Conservation (phyloP, 2,113 vertebrate species). For the Gambusia affinis region DNA sequence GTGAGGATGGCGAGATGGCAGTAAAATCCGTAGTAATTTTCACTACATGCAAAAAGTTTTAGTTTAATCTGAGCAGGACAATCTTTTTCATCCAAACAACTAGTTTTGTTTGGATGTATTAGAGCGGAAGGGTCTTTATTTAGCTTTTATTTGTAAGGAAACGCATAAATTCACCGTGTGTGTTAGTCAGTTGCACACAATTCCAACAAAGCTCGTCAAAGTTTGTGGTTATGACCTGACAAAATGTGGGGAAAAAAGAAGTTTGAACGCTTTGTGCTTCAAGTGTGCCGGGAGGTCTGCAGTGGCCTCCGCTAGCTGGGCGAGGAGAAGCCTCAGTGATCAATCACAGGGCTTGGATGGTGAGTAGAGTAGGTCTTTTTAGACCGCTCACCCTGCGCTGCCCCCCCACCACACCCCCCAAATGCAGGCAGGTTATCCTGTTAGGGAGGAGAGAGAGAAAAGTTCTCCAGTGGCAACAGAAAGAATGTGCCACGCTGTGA, state of each 20-base stretch:
- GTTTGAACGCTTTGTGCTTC: neutral
- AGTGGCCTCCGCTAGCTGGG: slow-evolving; percentile 22
- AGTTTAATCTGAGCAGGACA: no score
- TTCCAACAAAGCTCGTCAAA: neutral
- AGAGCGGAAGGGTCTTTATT: neutral
- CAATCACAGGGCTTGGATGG: slow-evolving; percentile 66
- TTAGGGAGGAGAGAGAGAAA: slow-evolving; percentile 70
- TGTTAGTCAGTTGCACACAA: neutral
- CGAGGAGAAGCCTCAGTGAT: slow-evolving; percentile 64
- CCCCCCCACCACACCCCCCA: slow-evolving; percentile 19
- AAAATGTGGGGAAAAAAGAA: neutral
- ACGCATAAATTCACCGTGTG: neutral
- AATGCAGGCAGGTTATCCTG: slow-evolving; percentile 73
- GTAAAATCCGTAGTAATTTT: neutral
- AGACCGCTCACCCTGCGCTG: slow-evolving; percentile 47
- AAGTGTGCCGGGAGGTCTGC: slow-evolving; percentile 46
- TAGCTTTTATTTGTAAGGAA: neutral
- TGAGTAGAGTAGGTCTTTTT: slow-evolving; percentile 67
- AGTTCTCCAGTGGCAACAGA: slow-evolving; percentile 81
- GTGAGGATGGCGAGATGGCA: neutral
- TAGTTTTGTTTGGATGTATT: no score
- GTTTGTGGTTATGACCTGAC: neutral
- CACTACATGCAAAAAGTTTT: neutral
- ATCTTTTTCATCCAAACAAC: no score
- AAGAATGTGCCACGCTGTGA: slow-evolving; percentile 81